Percentiles rank a stretch among this genome's conserved stretches.
These are phyloP conservation scores for Podilymbus podiceps DNA, from an alignment of 2,113 vertebrate genomes.

Conservation along the genomic window DNA sequence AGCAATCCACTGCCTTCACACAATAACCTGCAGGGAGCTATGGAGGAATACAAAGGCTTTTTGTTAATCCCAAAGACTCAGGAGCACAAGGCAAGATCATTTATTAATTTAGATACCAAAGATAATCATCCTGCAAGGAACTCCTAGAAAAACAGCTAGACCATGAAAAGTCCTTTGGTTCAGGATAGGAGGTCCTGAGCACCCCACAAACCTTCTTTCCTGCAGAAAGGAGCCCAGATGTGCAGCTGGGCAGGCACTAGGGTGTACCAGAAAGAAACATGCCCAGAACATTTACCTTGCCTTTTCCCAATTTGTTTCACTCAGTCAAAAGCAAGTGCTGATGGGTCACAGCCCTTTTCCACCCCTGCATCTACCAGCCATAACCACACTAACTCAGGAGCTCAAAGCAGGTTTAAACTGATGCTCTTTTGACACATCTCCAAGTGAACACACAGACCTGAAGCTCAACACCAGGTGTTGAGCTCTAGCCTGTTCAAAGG, in stretches of 20 bases:
- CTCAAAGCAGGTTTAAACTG: background rate
- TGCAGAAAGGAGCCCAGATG: background rate
- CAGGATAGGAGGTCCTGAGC: background rate
- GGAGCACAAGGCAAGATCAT: background rate
- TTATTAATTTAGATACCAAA: background rate
- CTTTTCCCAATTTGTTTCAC: background rate
- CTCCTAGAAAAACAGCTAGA: background rate
- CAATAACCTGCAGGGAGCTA: constrained; percentile 70
- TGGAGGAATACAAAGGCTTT: constrained; percentile 69
- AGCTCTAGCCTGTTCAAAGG: background rate
- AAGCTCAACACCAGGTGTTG: background rate
- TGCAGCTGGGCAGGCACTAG: background rate
- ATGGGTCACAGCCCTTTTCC: background rate
- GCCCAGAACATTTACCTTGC: background rate
- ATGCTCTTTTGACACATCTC: background rate
- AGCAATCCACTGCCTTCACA: constrained; percentile 74
- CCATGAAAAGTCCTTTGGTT: background rate
- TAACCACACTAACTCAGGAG: background rate
- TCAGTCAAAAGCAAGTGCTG: background rate
- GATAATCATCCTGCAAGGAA: background rate
- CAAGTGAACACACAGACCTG: background rate
- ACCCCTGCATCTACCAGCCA: background rate
- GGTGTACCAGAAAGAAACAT: background rate
- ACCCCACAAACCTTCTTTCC: background rate
- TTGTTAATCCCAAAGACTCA: constrained; percentile 51